phyloP scores from a whole-genome alignment of 2,888 invertebrate genomes.

The Steromphala cineraria region DNA sequence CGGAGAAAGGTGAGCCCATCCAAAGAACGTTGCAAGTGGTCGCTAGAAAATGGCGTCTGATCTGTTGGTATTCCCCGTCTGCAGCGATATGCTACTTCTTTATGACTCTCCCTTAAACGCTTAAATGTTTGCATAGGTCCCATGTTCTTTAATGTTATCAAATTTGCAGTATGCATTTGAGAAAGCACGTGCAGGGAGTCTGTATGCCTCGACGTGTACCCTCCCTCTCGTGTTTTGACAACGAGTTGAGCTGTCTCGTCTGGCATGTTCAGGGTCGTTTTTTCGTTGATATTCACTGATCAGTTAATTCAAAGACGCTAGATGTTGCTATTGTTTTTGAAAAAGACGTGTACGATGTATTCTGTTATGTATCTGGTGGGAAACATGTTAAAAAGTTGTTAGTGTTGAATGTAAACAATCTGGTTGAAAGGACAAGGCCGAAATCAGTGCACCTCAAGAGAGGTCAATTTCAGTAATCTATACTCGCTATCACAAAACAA shows the following conservation, averaged over 20 bases:
- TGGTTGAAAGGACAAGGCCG: conserved; percentile 11
- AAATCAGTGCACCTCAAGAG: conserved; percentile 12
- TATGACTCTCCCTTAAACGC: not conserved
- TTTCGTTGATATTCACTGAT: not conserved
- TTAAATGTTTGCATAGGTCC: not conserved
- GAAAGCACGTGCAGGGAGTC: not conserved
- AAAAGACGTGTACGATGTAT: too few relatives aligned
- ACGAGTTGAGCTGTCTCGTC: not conserved
- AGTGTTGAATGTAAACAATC: conserved; percentile 7
- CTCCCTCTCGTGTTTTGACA: conserved; percentile 17
- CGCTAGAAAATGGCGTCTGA: conserved; percentile 59
- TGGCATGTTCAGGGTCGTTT: not conserved
- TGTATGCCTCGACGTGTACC: not conserved
- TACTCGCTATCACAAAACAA: not conserved
- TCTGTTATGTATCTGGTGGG: too few relatives aligned
- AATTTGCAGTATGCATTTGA: not conserved
- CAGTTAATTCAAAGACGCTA: not conserved
- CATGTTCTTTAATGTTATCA: not conserved
- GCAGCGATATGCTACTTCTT: not conserved
- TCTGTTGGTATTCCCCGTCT: conserved; percentile 29
- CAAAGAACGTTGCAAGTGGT: conserved; percentile 40
- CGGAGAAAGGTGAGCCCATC: conserved; percentile 88
- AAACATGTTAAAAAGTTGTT: not conserved
- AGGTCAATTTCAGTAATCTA: not conserved
- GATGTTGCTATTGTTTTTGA: too few relatives aligned